These are phyloP conservation scores for Arctopsyche grandis DNA, from an alignment of 1,140 invertebrate genomes.

Conservation along the genomic window DNA sequence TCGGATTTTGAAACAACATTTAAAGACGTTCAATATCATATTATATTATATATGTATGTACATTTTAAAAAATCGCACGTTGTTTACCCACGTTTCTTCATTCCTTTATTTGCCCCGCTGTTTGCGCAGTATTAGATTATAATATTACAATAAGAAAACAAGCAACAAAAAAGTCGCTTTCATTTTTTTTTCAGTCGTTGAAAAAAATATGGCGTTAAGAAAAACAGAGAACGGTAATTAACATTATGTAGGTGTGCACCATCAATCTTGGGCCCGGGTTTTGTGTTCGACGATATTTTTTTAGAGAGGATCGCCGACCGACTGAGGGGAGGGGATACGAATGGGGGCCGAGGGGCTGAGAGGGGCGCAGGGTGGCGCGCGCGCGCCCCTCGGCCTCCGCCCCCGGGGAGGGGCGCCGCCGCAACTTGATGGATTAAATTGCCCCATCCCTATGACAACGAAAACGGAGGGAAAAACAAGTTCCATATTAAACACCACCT, in stretches of 20 bases:
- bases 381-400: slow-evolving; percentile 52
- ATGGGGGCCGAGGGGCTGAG: neutral
- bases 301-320: slow-evolving; percentile 41
- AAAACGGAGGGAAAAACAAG: slow-evolving; percentile 66
- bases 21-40: too few species aligned
- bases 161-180: too few species aligned
- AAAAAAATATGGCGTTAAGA: slow-evolving; percentile 2
- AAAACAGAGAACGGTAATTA: slow-evolving; percentile 49
- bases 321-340: too few species aligned
- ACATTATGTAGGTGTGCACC: slow-evolving; percentile 45
- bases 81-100: too few species aligned
- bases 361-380: neutral
- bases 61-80: too few species aligned
- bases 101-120: too few species aligned
- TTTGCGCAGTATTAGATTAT: too few species aligned
- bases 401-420: slow-evolving; percentile 58
- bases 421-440: slow-evolving; percentile 68
- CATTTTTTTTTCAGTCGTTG: too few species aligned
- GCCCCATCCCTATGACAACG: slow-evolving; percentile 67
- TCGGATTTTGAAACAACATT: too few species aligned
- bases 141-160: too few species aligned
- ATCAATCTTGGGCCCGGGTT: slow-evolving; percentile 48
- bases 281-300: slow-evolving; percentile 51
- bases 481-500: slow-evolving; percentile 66
- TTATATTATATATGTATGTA: too few species aligned